phyloP scores from a whole-genome alignment of 2,797 vertebrate species.

The Geotrypetes seraphini region DNA sequence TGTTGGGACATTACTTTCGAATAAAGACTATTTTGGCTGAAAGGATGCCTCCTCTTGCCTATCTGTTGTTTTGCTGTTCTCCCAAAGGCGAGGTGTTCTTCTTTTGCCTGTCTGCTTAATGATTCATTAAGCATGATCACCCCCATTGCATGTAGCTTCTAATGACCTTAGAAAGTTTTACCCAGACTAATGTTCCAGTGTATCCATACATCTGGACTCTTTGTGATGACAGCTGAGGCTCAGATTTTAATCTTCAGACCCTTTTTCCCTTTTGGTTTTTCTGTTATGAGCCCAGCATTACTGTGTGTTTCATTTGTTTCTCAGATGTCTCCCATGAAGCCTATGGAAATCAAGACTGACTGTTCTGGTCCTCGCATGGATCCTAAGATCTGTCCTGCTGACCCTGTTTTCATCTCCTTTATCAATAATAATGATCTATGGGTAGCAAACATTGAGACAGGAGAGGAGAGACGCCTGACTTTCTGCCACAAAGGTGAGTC shows the following conservation, averaged over 20 bases:
- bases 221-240: neutral
- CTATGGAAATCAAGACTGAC: constrained; percentile 88
- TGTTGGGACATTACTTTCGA: no score
- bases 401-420: constrained; percentile 88
- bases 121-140: no score
- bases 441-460: constrained; percentile 81
- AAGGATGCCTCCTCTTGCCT: no score
- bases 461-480: constrained; percentile 58
- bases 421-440: constrained; percentile 92
- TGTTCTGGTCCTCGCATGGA: constrained; percentile 94
- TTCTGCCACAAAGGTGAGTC: constrained; percentile 60
- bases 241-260: neutral
- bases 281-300: neutral
- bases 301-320: neutral
- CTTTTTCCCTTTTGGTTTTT: neutral
- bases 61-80: no score
- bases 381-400: constrained; percentile 87
- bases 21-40: no score
- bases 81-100: no score
- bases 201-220: neutral
- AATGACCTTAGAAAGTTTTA: no score
- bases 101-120: no score
- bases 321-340: constrained; percentile 78
- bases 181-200: no score
- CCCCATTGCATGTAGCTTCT: no score